Conservation (phyloP, 2,113 vertebrate genomes). For the Prunella fulvescens region DNA sequence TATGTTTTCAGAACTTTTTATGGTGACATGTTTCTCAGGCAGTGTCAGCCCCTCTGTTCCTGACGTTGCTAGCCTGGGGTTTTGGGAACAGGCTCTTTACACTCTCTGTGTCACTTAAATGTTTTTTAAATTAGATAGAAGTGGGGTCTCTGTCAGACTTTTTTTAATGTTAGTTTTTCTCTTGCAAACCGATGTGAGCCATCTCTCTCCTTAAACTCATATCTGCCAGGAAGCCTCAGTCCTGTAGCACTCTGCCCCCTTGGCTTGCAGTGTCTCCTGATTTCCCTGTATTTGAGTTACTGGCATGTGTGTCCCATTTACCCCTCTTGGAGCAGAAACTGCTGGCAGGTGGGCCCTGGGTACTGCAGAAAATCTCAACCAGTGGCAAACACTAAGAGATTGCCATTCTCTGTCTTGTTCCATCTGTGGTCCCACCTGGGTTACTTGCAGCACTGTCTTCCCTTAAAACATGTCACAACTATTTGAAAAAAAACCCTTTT, state of each 20-base stretch:
- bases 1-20: slow-evolving; percentile 10
- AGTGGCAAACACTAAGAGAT: not conserved
- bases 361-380: not conserved
- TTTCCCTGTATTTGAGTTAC: not conserved
- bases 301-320: not conserved
- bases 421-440: not conserved
- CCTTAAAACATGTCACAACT: not conserved
- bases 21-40: not conserved
- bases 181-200: not conserved
- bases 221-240: not conserved
- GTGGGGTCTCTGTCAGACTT: not conserved
- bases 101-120: not conserved
- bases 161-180: not conserved
- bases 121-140: not conserved
- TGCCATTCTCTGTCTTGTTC: not conserved
- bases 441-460: not conserved
- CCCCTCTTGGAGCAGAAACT: not conserved
- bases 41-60: not conserved
- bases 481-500: not conserved
- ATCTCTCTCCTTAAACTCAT: not conserved
- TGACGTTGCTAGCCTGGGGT: not conserved
- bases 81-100: not conserved
- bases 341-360: not conserved
- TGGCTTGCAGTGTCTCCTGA: not conserved
- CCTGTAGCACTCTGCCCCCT: not conserved